Evolutionary conservation across 2,797 vertebrate genomes (phyloP), one percentile per base, ranked within the genome.

Genomic region (Sternarchorhynchus goeldii): DNA sequence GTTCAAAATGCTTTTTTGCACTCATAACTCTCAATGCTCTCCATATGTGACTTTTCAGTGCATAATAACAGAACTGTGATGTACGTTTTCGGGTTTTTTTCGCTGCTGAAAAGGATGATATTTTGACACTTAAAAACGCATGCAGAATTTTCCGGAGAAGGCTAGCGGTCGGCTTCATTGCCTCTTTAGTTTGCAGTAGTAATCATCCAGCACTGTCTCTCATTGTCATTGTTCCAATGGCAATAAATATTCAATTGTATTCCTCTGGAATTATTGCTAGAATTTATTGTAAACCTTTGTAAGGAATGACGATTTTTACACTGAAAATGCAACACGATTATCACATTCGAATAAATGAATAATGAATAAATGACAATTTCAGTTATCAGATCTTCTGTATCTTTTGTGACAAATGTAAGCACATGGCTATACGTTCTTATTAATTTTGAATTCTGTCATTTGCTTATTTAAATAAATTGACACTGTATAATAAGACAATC

Each of bases 251-350:
- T 75, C 91, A 92, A 93, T 87, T 90, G 91, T 94, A 94, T 94
- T 94, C 93, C 93, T 94, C 91, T 94, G 93, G 93, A 92, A 94
- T 94, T 94, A 92, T 92, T 88, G 91, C 90, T 91, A 92, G 88
- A 92, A 84, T 90, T 92, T 89, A 92, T 86, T 91, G 93, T 94
- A 94, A 94, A 93, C 93, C 93, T 94, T 94, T 94, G 93, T 94
- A 94, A 94, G 93, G 93, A 94, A 93, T 92, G 91, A 92, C 73
- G 83, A 90, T 93, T 94, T 94, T 93, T 93, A 93, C 92, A 93
- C 92, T 87, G 81, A 92, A 50, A 89, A 91, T 90, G 89, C 90
- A 91, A 90, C 88, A 89, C 87, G 87, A 91, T 89, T 87, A 91
- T 91, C 90, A 93, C 90, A 88, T 90, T 90, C 90, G 88, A 92